Conservation (phyloP, 1,140 invertebrate species). For the Batillaria attramentaria region DNA sequence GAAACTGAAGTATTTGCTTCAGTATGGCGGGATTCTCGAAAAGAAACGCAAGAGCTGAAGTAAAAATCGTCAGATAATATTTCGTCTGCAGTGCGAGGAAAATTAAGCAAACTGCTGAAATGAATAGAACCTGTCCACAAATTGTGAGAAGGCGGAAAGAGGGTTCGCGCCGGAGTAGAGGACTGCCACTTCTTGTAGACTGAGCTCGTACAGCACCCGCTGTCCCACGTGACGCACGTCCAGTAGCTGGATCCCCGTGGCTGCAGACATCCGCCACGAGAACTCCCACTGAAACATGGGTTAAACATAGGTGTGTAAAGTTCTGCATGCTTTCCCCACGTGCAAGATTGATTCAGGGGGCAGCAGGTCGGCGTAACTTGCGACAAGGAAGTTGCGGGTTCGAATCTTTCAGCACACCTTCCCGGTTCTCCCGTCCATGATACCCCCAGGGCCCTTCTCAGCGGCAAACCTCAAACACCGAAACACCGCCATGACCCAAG, state of each 20-base stretch:
- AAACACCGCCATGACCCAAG: too few species aligned
- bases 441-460: not conserved
- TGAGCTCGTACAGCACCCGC: slow-evolving; percentile 59
- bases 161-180: slow-evolving; percentile 55
- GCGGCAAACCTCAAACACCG: too few species aligned
- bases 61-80: too few species aligned
- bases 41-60: too few species aligned
- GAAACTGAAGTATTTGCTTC: too few species aligned
- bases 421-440: not conserved
- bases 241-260: slow-evolving; percentile 49
- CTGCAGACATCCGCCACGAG: slow-evolving; percentile 47
- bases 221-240: slow-evolving; percentile 48
- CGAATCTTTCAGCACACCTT: not conserved
- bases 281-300: slow-evolving; percentile 51
- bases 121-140: too few species aligned
- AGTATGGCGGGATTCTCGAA: too few species aligned
- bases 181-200: slow-evolving; percentile 58
- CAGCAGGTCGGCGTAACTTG: not conserved
- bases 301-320: not conserved
- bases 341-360: not conserved
- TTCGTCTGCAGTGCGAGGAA: too few species aligned
- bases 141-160: slow-evolving; percentile 42
- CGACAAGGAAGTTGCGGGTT: not conserved
- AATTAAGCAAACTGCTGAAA: too few species aligned
- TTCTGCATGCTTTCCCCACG: not conserved